Evolutionary conservation across 2,797 vertebrate species (phyloP), one percentile per base, ranked within the genome.

Genomic region (Eurystomus glaucurus): DNA sequence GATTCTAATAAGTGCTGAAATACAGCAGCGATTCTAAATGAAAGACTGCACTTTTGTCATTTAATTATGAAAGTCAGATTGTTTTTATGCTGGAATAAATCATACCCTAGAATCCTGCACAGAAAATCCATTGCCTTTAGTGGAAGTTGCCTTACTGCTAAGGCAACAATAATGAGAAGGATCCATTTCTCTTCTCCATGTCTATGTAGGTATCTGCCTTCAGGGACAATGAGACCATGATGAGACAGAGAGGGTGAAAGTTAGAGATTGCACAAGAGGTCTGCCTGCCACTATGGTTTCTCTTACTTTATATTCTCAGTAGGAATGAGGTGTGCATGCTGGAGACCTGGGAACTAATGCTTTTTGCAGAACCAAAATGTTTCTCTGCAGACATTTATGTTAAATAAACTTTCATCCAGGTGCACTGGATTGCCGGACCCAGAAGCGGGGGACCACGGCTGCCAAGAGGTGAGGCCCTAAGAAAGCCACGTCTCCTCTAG

Each of bases 211-310:
- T 43, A n/a, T 9, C 45, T 81, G 25, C 21, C 22, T 88, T 81
- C 46, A 26, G 69, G 33, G 50, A 41, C 78, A 84, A 78, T 17
- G 31, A 66, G n/a, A 43, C 9, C 10, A 19, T n/a, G 21, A 35
- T 46, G 55, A 80, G 25, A 55, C 14, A n/a, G 11, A 46, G 37
- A 68, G 37, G 31, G 46, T 61, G 39, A 19, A 70, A 60, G 39
- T 31, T 50, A 54, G 50, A 46, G 41, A 46, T 7, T 26, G 14
- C 26, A 17, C 52, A 51, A 55, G 65, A 43, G n/a, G 10, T 75
- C 4, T 3, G 17, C 28, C 35, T 89, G 39, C 39, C 35, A 7
- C 16, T 31, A 2, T 0, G 0, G 11, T 76, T 80, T 70, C 10
- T 88, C 21, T 29, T 22, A 14, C 39, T 66, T 71, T 68, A 11